Base-by-base conservation (phyloP, 2,888 invertebrate species). In the Drosophila pseudotalamancana region DNA sequence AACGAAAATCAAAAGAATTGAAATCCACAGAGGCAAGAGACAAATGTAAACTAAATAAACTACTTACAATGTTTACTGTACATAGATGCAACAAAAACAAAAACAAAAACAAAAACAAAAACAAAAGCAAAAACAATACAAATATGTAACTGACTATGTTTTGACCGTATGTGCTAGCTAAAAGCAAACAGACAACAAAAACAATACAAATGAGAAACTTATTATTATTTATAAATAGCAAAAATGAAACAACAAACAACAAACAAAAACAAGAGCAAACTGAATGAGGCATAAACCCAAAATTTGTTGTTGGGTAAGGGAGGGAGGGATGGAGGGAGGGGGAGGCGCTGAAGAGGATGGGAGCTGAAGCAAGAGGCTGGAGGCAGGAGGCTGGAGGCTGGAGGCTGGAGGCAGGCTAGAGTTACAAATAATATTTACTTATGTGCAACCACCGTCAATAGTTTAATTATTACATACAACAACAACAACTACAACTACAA, bases 391-490 rank as follows among this genome's bases (percentile, higher is more conserved):
- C 4, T 14, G 42, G 19, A 4, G 9, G 8, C 4, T 12, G 40
- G n/a, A 8, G 25, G 37, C n/a, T 19, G 31, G 46, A 39, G 59
- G 40, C 25, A 27, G 40, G 62, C 72, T 71, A 72, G 72, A 71
- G 29, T 66, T 68, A 72, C 60, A 68, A 73, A 72, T 60, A 57
- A 64, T 73, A 72, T 61, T 69, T 72, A 73, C 73, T 69, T 65
- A 80, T 71, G 54, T 70, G 73, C 78, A 78, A 78, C 82, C 85
- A 83, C 82, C 82, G 82, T 82, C 85, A 83, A 85, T 85, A 84
- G 85, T 84, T 74, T 78, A 74, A 74, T 77, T 73, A 62, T 57
- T 54, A 56, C 34, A 60, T 18, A 62, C 50, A 48, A 32, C 16
- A 57, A 51, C 61, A 65, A 56, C 50, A 61, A 59, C 46, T 57